Evolutionary conservation across 2,888 invertebrate genomes (phyloP).

Genomic region (Eupeodes latifasciatus): DNA sequence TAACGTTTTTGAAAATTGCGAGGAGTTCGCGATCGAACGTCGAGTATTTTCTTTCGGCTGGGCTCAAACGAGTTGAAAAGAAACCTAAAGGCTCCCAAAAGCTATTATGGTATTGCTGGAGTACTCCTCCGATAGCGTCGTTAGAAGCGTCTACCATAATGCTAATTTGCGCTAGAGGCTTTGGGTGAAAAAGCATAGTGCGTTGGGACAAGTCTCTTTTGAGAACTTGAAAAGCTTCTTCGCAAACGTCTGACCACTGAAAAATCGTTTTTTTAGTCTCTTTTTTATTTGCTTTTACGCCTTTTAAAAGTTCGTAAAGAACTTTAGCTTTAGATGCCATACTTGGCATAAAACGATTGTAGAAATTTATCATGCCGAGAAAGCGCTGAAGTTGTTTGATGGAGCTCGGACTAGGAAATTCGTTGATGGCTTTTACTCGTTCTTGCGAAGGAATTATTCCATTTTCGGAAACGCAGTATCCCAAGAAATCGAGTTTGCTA

Average conservation of each 20-base stretch:
- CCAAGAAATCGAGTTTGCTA: constrained; percentile 26
- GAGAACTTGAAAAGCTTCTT: constrained; percentile 14
- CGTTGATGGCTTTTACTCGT: constrained; percentile 33
- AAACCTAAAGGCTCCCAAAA: constrained; percentile 29
- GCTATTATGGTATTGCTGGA: constrained; percentile 25
- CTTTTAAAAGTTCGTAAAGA: neutral
- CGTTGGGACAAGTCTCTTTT: neutral
- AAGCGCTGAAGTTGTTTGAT: constrained; percentile 38
- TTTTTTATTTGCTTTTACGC: constrained; percentile 2
- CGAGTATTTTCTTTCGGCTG: constrained; percentile 28
- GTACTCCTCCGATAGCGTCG: constrained; percentile 47
- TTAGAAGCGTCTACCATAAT: constrained; percentile 26
- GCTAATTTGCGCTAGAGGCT: neutral
- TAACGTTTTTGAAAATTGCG: constrained; percentile 32
- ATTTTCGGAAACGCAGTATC: constrained; percentile 6
- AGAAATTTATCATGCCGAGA: constrained; percentile 36
- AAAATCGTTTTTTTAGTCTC: neutral
- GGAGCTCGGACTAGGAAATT: constrained; percentile 13
- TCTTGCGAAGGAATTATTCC: constrained; percentile 32
- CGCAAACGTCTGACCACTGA: constrained; percentile 10
- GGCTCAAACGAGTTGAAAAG: constrained; percentile 32
- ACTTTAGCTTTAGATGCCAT: constrained; percentile 9
- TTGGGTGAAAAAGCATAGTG: constrained; percentile 42
- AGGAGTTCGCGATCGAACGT: constrained; percentile 40
- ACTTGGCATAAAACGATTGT: constrained; percentile 25